These are phyloP conservation scores for Cuniculus paca DNA, from an alignment of 2,797 vertebrate species.

Conservation along the genomic window DNA sequence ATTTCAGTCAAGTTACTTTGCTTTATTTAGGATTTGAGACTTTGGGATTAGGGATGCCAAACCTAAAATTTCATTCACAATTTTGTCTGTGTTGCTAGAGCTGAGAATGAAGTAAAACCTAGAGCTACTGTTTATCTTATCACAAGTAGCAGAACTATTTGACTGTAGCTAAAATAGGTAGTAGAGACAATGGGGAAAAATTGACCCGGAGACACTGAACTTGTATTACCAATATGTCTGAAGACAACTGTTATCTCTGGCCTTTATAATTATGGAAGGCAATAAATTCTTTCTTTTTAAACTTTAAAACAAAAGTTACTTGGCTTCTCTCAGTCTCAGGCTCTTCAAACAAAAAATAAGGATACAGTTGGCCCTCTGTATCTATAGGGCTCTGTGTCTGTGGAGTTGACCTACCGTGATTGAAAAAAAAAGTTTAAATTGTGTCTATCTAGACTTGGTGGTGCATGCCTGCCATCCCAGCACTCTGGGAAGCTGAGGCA, in stretches of 20 bases:
- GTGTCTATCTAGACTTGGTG: neutral
- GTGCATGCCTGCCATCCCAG: neutral
- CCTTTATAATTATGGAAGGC: neutral
- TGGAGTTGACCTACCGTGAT: neutral
- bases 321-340: slow-evolving; percentile 5
- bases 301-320: neutral
- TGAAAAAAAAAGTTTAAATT: neutral
- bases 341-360: slow-evolving; percentile 39
- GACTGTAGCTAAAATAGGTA: neutral
- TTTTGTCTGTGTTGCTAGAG: neutral
- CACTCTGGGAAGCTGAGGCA: neutral
- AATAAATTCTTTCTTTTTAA: neutral
- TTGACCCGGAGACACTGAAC: neutral
- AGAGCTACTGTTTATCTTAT: neutral
- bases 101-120: neutral
- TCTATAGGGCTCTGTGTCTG: neutral
- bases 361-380: neutral
- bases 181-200: neutral
- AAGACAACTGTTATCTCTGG: neutral
- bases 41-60: neutral
- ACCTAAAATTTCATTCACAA: neutral
- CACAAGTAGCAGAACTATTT: neutral
- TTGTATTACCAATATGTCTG: neutral
- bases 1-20: neutral
- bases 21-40: neutral